Evolutionary conservation across 2,888 invertebrate species (phyloP).

Genomic region (Argyra leucocephala): DNA sequence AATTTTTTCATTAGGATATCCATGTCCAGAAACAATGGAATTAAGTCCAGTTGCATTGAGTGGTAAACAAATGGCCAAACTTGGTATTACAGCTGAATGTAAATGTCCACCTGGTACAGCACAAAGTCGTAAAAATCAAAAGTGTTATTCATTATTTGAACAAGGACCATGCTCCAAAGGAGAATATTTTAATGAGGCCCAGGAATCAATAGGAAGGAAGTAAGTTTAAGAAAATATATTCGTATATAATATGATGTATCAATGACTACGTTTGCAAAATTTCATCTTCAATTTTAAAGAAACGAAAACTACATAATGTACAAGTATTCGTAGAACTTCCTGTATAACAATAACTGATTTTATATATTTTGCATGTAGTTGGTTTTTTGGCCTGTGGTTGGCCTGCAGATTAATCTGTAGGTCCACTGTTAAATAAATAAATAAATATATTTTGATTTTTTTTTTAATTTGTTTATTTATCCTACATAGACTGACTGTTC

Average conservation of each 20-base stretch:
- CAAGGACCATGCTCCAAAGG: slow-evolving; percentile 62
- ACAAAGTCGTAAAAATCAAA: slow-evolving; percentile 56
- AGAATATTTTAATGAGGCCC: slow-evolving; percentile 65
- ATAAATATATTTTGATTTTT: too few relatives aligned
- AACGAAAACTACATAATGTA: too few relatives aligned
- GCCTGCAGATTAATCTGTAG: too few relatives aligned
- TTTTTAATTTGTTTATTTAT: too few relatives aligned
- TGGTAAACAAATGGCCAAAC: slow-evolving; percentile 42
- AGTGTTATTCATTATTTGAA: slow-evolving; percentile 65
- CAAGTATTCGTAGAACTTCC: too few relatives aligned
- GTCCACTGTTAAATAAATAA: too few relatives aligned
- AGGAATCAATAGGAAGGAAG: slow-evolving; percentile 32
- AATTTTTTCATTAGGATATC: slow-evolving; percentile 73
- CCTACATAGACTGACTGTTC: background rate
- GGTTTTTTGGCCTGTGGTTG: too few relatives aligned
- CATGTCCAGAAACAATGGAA: slow-evolving; percentile 78
- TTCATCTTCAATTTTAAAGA: too few relatives aligned
- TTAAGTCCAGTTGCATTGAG: slow-evolving; percentile 51
- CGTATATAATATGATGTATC: too few relatives aligned
- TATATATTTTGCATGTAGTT: too few relatives aligned
- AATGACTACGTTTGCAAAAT: too few relatives aligned
- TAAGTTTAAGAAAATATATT: background rate
- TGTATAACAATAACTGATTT: too few relatives aligned
- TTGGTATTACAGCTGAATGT: slow-evolving; percentile 62
- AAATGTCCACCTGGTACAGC: slow-evolving; percentile 74